Base-by-base conservation (phyloP, 1,140 invertebrate species). In the Papilio dardanus region DNA sequence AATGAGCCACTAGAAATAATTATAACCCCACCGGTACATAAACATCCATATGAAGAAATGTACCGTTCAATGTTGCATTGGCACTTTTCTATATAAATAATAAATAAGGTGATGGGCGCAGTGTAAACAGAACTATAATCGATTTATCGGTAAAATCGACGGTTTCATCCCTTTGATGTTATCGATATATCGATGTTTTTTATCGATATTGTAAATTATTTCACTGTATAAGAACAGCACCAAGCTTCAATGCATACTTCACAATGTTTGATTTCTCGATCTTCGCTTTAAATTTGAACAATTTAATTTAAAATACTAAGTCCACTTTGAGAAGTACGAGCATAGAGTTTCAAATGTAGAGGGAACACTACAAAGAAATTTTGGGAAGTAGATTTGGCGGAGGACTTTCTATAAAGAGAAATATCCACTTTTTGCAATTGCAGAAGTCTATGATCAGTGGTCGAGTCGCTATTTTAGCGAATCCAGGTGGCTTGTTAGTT, bases 11-110 rank as follows among this genome's bases (percentile, higher is more conserved):
- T 58, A 54, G 40, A 42, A 71, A 50, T 71, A 24, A 46, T 40
- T 42, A 71, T 71, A 50, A 71, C 42, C 82, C 83, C 81, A 79
- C 78, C 75, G 77, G 83, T 82, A 82, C 78, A 82, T 65, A 76
- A 69, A 73, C 37, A 75, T 71, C 50, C 33, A 69, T 77, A 79
- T 33, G 54, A 54, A 30, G 50, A 37, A 58, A 69, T 73, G 71
- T 73, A 73, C 71, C 71, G 58, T 35, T 12, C 14, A 73, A 37
- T 73, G 71, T 73, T 73, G 46, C 31, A 73, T 50, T 14, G 33
- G 71, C 71, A 73, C 71, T 73, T 73, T 58, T 50, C 30, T 73
- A 73, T 73, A 73, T 73, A 73, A 58, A 73, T 73, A 71, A 54
- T 58, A 28, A 35, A 50, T 58, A 33, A 58, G 71, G 71, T 73